Conservation (phyloP, 2,113 vertebrate genomes). For the Gnathonemus longibarbis region DNA sequence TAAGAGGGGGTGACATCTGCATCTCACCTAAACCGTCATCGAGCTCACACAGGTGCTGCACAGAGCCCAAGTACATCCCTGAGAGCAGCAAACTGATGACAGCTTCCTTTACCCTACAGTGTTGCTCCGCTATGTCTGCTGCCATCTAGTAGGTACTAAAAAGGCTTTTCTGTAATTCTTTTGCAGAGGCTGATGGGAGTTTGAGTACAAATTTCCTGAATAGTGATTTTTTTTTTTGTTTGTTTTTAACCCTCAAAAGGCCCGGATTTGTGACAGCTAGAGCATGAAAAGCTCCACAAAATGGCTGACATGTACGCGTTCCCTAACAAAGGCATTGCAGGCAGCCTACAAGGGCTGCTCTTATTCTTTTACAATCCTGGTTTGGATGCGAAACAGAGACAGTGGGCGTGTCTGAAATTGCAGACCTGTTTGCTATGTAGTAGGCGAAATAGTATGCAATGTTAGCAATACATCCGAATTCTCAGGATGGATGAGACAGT, state of each 20-base stretch:
- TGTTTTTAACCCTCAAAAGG: neutral
- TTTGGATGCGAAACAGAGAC: neutral
- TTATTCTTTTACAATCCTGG: neutral
- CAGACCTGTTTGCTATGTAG: neutral
- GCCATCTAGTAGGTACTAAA: neutral
- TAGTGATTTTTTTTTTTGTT: neutral
- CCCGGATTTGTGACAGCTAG: neutral
- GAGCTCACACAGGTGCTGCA: neutral
- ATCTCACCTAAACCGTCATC: neutral
- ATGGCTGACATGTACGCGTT: neutral
- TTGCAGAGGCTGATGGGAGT: neutral
- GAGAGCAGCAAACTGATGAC: neutral
- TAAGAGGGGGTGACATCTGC: neutral
- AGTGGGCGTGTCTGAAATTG: neutral
- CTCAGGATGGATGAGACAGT: neutral
- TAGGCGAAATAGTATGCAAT: neutral
- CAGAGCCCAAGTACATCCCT: neutral
- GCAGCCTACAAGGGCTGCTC: neutral
- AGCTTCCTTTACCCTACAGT: neutral
- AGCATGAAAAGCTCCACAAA: neutral
- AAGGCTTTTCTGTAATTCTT: neutral
- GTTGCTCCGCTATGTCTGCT: neutral
- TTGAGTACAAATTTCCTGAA: neutral
- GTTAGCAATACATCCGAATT: neutral
- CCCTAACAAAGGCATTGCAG: neutral